Evolutionary conservation across 2,888 invertebrate genomes (phyloP), one percentile per base, ranked within the genome.

Genomic region (Chaetoderma sp.): DNA sequence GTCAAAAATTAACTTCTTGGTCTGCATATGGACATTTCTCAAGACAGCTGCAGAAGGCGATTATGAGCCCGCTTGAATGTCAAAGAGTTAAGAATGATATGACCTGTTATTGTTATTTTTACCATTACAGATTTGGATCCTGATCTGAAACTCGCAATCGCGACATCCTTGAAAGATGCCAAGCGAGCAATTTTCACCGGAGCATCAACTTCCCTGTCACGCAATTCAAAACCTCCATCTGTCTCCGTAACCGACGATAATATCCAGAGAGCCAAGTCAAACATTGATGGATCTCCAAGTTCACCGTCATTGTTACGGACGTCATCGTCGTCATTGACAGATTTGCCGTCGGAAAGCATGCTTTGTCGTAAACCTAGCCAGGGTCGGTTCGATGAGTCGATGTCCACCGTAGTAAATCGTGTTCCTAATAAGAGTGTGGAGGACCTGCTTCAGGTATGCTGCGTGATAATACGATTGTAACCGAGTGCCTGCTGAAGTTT

Each of bases 371-470:
- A 67, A 45, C 58, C 25, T 55, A 69, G 68, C 42, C 49, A 54
- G 39, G 68, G 74, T 42, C 69, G 77, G 36, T 75, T 21, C n/a
- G 78, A 77, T 50, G 78, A 79, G 61, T 72, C 65, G 36, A 68
- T 70, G 42, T 79, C 83, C 6, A 78, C 76, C 1, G 67, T 81
- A 47, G 82, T 81, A 16, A 76, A 76, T 49, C 67, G 81, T 23
- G 79, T 82, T 49, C 81, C 80, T 25, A 83, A 82, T 67, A 79
- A 77, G 63, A 80, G 80, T 67, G 80, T 82, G 13, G 81, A 80
- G 68, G 82, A 83, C 44, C 66, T 78, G 27, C 73, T 74, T 60
- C 74, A 77, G 56, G 65, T 73, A 55, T 79, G 78, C 62, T 73
- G n/a, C n/a, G n/a, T n/a, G n/a, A n/a, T n/a, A n/a, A n/a, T n/a